Evolutionary conservation across 2,888 invertebrate genomes (phyloP).

Genomic region (Cephus sareptanus): DNA sequence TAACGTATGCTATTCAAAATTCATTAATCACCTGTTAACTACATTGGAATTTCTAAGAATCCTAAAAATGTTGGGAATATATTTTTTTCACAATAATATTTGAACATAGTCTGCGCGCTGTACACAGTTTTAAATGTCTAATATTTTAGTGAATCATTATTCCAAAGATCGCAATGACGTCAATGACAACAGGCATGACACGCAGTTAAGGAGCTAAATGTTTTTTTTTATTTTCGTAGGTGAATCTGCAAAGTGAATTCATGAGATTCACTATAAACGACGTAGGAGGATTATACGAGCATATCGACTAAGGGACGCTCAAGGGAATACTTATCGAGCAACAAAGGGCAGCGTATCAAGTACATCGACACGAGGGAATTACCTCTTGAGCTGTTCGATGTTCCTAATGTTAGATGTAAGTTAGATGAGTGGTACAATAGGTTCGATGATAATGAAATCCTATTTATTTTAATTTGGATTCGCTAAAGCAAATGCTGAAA

Average conservation of each 20-base stretch:
- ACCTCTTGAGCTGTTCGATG: conserved; percentile 20
- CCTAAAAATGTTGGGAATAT: neutral
- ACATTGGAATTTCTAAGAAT: neutral
- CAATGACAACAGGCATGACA: neutral
- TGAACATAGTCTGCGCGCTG: neutral
- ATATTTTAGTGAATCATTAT: neutral
- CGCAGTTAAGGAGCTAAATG: neutral
- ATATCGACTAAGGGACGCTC: neutral
- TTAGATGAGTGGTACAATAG: conserved; percentile 6
- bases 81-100: neutral
- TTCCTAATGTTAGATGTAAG: no score
- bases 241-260: neutral
- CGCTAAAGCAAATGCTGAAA: conserved; percentile 26
- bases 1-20: neutral
- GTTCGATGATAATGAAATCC: conserved; percentile 33
- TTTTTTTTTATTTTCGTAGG: neutral
- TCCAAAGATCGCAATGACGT: neutral
- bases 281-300: neutral
- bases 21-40: neutral
- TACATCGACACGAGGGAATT: neutral
- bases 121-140: neutral
- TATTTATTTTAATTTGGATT: conserved; percentile 24
- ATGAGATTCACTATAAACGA: neutral
- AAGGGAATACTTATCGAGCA: neutral
- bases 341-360: neutral